phyloP scores from a whole-genome alignment of 2,888 invertebrate genomes.

The Noctua janthe region DNA sequence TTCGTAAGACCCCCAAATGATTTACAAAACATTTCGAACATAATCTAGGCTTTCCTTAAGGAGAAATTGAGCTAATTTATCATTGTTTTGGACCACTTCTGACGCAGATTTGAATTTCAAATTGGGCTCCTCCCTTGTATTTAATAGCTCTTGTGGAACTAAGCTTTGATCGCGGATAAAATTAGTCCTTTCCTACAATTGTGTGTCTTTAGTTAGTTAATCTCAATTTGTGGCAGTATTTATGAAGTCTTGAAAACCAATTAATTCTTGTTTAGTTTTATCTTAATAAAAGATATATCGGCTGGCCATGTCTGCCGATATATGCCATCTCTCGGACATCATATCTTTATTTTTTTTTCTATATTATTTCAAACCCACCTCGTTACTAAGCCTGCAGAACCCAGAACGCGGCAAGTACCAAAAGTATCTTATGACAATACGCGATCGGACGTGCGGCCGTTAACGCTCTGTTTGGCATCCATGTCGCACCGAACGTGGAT shows the following conservation, averaged over 20 bases:
- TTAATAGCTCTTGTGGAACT: conserved; percentile 42
- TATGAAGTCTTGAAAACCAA: neutral
- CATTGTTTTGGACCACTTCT: conserved; percentile 47
- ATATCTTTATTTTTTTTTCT: conserved; percentile 4
- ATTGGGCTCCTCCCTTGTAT: conserved; percentile 36
- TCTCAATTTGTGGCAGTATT: neutral
- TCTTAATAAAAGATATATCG: neutral
- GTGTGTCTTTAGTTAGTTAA: conserved; percentile 23
- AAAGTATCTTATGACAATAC: conserved; percentile 69
- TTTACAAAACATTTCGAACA: conserved; percentile 38
- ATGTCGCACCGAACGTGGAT: conserved; percentile 62
- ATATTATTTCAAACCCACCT: conserved; percentile 15
- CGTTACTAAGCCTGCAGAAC: conserved; percentile 40
- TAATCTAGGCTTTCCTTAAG: conserved; percentile 46
- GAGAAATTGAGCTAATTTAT: conserved; percentile 55
- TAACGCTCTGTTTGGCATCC: conserved; percentile 82
- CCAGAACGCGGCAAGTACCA: conserved; percentile 36
- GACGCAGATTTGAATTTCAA: conserved; percentile 63
- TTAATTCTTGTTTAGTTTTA: neutral
- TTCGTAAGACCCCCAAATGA: conserved; percentile 26
- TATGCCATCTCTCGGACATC: neutral
- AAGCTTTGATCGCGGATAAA: conserved; percentile 43
- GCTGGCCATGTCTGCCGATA: no score
- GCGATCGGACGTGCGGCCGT: conserved; percentile 71
- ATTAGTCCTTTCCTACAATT: conserved; percentile 44